Base-by-base conservation (phyloP, 2,797 vertebrate genomes). In the Allobates femoralis region DNA sequence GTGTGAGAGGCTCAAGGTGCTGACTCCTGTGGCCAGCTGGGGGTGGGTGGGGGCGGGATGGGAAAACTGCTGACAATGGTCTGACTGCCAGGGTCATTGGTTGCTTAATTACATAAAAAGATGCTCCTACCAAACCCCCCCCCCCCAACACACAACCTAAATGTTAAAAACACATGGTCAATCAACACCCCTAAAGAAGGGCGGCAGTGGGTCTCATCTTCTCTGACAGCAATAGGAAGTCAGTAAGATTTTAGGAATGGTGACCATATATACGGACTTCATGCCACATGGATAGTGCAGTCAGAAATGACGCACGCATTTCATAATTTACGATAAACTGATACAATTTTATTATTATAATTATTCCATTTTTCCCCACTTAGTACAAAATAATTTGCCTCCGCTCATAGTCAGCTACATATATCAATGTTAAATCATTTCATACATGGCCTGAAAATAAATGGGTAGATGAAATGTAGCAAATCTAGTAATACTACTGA, bases 1-100 rank as follows among this genome's bases (percentile, higher is more conserved):
- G 86, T 87, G 84, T 51, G n/a, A 34, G 18, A 32, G 76, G 67
- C 76, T 73, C 82, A 84, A 75, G 26, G 56, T 80, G 76, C 74
- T 28, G 64, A 75, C 56, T 84, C 28, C 66, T 34, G 30, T 28
- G 74, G 86, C 12, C 81, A 66, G 66, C 66, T 50, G 37, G 83
- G 34, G 51, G 80, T 56, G 50, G 51, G 18, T 60, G 79, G 81
- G 75, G 78, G 73, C 58, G 80, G 71, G 50, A 60, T 12, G 58
- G 73, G 69, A 80, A 83, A 46, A 55, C 56, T 55, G 67, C 79
- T 58, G 79, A 82, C 28, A 86, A 71, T 60, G 50, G 64, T 21
- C 21, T 81, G 79, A 15, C 32, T 81, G 69, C 19, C 58, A 75
- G 50, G 60, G 37, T 75, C 69, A 86, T 41, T 73, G 79, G 79